These are phyloP conservation scores for Diaprepes abbreviatus DNA, from an alignment of 2,888 invertebrate genomes.

Conservation along the genomic window DNA sequence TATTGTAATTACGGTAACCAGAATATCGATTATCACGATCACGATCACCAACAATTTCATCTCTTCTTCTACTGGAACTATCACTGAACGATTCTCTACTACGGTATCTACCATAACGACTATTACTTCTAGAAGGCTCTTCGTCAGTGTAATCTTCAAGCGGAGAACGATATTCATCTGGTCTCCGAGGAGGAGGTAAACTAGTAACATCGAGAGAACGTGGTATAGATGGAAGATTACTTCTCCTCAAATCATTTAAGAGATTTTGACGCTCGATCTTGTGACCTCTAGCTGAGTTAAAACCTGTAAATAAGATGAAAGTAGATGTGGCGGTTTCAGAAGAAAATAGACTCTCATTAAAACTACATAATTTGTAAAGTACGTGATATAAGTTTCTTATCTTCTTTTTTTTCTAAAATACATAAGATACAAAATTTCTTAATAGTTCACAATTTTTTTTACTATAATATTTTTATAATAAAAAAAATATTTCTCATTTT, in stretches of 20 bases:
- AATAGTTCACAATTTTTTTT: no score
- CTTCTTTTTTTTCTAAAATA: no score
- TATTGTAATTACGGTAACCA: neutral
- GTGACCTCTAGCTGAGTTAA: constrained; percentile 46
- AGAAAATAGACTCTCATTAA: no score
- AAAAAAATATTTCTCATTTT: no score
- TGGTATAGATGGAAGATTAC: neutral
- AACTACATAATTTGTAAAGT: no score
- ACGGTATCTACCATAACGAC: constrained; percentile 8
- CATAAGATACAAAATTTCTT: no score
- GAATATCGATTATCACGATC: neutral
- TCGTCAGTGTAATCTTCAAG: constrained; percentile 17
- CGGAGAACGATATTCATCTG: constrained; percentile 24
- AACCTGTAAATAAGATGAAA: constrained; percentile 38
- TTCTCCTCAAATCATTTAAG: constrained; percentile 13
- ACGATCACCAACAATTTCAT: neutral
- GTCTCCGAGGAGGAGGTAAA: neutral
- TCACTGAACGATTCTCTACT: neutral
- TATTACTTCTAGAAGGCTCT: neutral
- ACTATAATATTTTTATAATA: no score
- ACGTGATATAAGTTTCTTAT: no score
- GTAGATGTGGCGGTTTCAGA: no score
- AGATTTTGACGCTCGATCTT: constrained; percentile 33
- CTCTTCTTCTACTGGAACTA: neutral
- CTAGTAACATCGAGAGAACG: neutral